Base-by-base conservation (phyloP, 2,888 invertebrate species). In the Ashinkailepas kermadecensis region DNA sequence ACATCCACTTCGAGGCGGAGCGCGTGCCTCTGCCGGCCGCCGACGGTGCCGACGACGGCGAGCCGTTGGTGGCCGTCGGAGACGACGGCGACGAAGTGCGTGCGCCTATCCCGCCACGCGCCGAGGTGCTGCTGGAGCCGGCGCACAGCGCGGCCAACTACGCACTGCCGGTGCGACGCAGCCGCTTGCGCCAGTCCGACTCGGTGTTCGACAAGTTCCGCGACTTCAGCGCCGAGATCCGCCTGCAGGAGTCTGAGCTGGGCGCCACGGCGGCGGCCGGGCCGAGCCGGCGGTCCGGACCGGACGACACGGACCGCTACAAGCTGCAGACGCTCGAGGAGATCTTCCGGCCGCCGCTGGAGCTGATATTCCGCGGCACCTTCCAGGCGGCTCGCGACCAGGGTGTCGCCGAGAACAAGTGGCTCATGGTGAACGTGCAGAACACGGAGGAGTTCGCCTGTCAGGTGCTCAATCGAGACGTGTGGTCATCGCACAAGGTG, bases 371-470 rank as follows among this genome's bases (percentile, higher is more conserved):
- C 86, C 88, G 81, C 79, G 83, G 85, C 58, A 83, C 82, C 74
- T 84, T 84, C 82, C 85, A 90, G 88, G 90, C 91, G 62, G 85
- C 84, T 0, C 89, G 91, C 56, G 90, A 91, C 81, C 88, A 88
- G 80, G 89, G 92, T 82, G 88, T 90, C 84, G 86, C 87, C 8
- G 87, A 89, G 23, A 91, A 91, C 85, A 90, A 90, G 82, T 93
- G 93, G 93, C 86, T 93, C 56, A 87, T 93, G 85, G 91, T 93
- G 0, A 93, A 93, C 86, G 89, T 93, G 13, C 93, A 93, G 86
- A 90, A 92, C 86, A 90, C 91, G 56, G 89, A 90, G 84, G 91
- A 91, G 86, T 93, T 93, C 86, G 88, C 90, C 54, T 93, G 92
- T 84, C 92, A 93, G 87, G 89, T 91, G 15, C 87, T 93, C 80